phyloP scores from a whole-genome alignment of 2,113 vertebrate species.

The Nibea coibor region DNA sequence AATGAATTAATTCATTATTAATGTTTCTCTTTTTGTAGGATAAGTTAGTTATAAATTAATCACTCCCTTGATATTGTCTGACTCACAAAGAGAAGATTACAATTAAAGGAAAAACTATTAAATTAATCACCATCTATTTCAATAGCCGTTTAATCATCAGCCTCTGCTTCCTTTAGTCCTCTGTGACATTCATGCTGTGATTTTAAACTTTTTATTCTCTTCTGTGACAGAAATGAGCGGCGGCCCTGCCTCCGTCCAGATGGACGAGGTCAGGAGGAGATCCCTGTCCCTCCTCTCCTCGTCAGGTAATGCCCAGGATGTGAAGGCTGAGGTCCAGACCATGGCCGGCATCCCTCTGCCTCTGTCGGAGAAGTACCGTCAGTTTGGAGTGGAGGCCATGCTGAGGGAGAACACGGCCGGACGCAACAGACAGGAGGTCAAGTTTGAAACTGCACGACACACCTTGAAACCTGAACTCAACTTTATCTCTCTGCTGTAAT shows the following conservation, averaged over 20 bases:
- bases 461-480: too few species aligned
- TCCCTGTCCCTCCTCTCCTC: slow-evolving; percentile 64
- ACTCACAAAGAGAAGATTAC: too few species aligned
- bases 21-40: neutral
- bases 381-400: slow-evolving; percentile 69
- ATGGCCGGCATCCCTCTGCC: slow-evolving; percentile 70
- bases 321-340: slow-evolving; percentile 65
- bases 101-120: too few species aligned
- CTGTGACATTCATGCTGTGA: too few species aligned
- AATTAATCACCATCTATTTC: too few species aligned
- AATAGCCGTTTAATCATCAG: too few species aligned
- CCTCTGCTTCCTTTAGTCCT: too few species aligned
- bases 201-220: neutral
- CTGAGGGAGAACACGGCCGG: slow-evolving; percentile 70
- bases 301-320: slow-evolving; percentile 64
- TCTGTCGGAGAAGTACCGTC: slow-evolving; percentile 74
- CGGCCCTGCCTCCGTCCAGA: slow-evolving; percentile 18
- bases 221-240: slow-evolving; percentile 44
- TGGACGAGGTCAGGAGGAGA: slow-evolving; percentile 72
- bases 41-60: too few species aligned
- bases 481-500: neutral
- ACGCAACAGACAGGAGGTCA: slow-evolving; percentile 66
- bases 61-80: too few species aligned
- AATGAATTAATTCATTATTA: neutral
- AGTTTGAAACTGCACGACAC: neutral